Base-by-base conservation (phyloP, 2,113 vertebrate genomes). In the Origma solitaria region DNA sequence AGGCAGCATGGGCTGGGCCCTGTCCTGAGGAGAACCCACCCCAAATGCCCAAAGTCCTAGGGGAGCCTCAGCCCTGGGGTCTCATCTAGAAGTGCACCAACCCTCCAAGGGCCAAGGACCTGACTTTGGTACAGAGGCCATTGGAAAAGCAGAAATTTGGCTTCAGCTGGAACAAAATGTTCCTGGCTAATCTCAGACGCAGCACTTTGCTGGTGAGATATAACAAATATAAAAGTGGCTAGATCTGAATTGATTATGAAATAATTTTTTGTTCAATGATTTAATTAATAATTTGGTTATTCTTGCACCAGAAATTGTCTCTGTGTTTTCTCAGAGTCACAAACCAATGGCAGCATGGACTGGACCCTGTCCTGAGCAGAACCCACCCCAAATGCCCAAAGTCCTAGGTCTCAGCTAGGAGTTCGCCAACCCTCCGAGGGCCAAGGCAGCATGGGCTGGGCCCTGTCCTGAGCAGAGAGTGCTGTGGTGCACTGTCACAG, bases 281-380 rank as follows among this genome's bases (percentile, higher is more conserved):
- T 90, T 38, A 70, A 88, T 24, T 51, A 79, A 60, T 69, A 71
- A 70, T 50, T 66, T 47, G 18, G n/a, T 45, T 83, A 33, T n/a
- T 81, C 31, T 69, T 50, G 51, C 27, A 68, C 33, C 33, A 92
- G 40, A 64, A 84, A 50, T 58, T 0, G 1, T n/a, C 11, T 45
- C 47, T 70, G 60, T 28, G 6, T 70, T 78, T 82, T 35, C 54
- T 78, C 42, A 28, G 60, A 62, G 57, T 31, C 71, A 51, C 40
- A 65, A 76, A 57, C 3, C 0, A 0, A 2, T 9, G 51, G 42
- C 0, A 40, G 14, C 20, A 23, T 12, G 28, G 60, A 37, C 37
- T 38, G 70, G n/a, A 28, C 31, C 33, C 33, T 42, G 61, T 42
- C 25, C 44, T 80, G 72, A 22, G 14, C 49, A 49, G 21, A 23